phyloP scores from a whole-genome alignment of 2,888 invertebrate genomes.

The Drosophila formosana region DNA sequence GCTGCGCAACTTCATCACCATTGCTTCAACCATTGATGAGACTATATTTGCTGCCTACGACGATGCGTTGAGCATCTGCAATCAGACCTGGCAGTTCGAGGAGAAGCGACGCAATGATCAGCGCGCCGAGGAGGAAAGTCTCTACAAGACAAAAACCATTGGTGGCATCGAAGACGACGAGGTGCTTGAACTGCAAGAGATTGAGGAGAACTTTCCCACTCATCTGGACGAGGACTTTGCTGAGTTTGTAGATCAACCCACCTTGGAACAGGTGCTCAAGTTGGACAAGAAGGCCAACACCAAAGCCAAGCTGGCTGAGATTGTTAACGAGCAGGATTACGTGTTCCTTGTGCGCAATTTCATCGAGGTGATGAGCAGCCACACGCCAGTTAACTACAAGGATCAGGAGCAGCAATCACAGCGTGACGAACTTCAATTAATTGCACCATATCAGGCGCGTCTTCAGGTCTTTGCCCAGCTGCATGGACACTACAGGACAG shows the following conservation, averaged over 20 bases:
- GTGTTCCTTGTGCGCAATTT: constrained; percentile 81
- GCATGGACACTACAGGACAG: constrained; percentile 75
- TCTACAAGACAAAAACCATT: constrained; percentile 90
- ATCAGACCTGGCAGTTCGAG: constrained; percentile 91
- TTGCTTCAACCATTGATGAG: constrained; percentile 86
- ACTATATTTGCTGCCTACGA: constrained; percentile 86
- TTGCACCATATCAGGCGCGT: constrained; percentile 76
- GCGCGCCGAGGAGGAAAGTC: constrained; percentile 90
- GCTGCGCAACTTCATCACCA: constrained; percentile 88
- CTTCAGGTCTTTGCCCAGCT: constrained; percentile 81
- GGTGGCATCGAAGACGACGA: constrained; percentile 90
- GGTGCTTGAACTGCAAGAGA: constrained; percentile 88
- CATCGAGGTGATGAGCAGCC: constrained; percentile 77
- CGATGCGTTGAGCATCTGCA: constrained; percentile 87
- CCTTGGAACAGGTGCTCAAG: constrained; percentile 86
- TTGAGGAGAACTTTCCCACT: constrained; percentile 90
- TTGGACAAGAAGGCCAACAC: constrained; percentile 69
- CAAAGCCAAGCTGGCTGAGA: constrained; percentile 71
- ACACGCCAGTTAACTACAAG: constrained; percentile 76
- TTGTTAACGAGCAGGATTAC: constrained; percentile 81
- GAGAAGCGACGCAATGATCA: constrained; percentile 89
- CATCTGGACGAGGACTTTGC: constrained; percentile 89
- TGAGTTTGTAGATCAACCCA: constrained; percentile 87
- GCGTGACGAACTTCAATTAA: constrained; percentile 50
- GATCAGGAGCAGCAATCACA: constrained; percentile 22